Evolutionary conservation across 1,140 invertebrate species (phyloP).

Genomic region (Mylabris phalerata): DNA sequence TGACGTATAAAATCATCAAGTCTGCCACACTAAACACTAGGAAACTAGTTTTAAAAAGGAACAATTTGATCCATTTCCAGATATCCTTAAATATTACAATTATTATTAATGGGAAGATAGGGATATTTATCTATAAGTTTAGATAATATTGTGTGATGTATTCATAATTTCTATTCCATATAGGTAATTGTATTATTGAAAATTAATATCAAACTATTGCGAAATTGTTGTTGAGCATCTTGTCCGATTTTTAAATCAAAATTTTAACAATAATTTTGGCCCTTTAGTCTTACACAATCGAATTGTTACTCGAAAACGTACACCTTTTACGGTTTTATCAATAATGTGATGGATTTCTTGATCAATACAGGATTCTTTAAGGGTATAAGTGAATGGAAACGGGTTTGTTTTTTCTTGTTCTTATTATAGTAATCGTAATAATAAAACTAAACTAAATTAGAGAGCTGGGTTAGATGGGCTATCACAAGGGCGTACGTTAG

Average conservation of each 20-base stretch:
- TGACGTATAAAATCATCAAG: no score
- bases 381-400: constrained; percentile 36
- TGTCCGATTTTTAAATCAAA: neutral
- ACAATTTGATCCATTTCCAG: no score
- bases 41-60: no score
- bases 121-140: no score
- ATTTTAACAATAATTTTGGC: constrained; percentile 4
- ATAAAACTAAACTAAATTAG: constrained; percentile 28
- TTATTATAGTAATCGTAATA: neutral
- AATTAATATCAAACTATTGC: neutral
- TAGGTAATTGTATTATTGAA: no score
- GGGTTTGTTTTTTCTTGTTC: neutral
- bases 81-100: no score
- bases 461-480: constrained; percentile 40
- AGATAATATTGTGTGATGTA: no score
- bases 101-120: no score
- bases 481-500: constrained; percentile 41
- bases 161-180: no score
- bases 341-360: neutral
- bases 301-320: no score
- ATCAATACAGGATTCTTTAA: neutral
- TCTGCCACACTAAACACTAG: no score
- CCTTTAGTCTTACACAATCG: constrained; percentile 4
- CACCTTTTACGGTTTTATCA: neutral
- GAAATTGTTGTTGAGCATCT: neutral